Evolutionary conservation across 2,888 invertebrate genomes (phyloP), one percentile per base, ranked within the genome.

Genomic region (Phorcus lineatus): DNA sequence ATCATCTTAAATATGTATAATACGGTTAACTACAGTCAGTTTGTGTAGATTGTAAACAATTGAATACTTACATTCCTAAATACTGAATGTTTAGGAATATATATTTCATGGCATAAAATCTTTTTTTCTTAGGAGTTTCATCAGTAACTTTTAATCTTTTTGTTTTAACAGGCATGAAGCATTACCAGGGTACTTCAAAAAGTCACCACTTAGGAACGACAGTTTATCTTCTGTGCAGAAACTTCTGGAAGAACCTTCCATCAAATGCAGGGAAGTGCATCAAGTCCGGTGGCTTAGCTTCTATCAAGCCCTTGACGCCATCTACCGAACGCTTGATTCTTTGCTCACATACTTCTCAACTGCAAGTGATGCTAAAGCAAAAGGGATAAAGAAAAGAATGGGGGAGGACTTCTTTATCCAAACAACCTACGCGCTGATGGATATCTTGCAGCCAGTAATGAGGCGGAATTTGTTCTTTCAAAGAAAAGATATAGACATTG

Each of bases 241-340:
- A 28, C 17, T 84, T 0, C 28, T 84, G 2, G 78, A 85, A 75
- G 80, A 81, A 16, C 83, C 82, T 16, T 1, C 4, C 11, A n/a
- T 85, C 3, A 81, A 81, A 40, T 83, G 80, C 52, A 81, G 55
- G 40, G 85, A 84, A 77, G 80, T 82, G 2, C 84, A 83, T 24
- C 54, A 80, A 17, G 62, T 81, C 2, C 7, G 84, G 13, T 81
- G 84, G 82, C 74, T 82, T 16, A 80, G 81, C 0, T 85, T 85
- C 31, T 82, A 79, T 57, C 11, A 82, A 13, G 83, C 85, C 9
- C 36, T 85, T 17, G 80, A 81, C 13, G 57, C 80, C 6, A 78
- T 85, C 0, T 82, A 79, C 57, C 36, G 80, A 6, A 85, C 83
- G 4, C 28, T 84, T 0, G 83, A 84, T 36, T 79, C 81, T 0